Conservation (phyloP, 2,888 invertebrate genomes). For the Brenthis hecate region DNA sequence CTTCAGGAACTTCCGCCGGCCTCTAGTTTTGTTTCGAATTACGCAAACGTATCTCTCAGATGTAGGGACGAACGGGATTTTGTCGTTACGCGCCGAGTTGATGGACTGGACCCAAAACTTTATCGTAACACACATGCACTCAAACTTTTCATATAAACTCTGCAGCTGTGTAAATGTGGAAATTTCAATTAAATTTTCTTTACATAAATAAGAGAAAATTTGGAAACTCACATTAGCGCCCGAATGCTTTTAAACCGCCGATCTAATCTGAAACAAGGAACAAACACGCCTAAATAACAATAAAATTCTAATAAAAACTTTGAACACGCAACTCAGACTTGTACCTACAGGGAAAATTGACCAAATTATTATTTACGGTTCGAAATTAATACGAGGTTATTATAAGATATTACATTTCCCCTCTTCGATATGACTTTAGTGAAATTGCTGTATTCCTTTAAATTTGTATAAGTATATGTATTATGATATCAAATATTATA, state of each 20-base stretch:
- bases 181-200: conserved; percentile 65
- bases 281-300: conserved; percentile 83
- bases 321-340: conserved; percentile 79
- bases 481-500: too few species aligned
- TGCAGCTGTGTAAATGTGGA: conserved; percentile 46
- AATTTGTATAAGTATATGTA: not conserved
- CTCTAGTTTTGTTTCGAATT: conserved; percentile 62
- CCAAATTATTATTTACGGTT: conserved; percentile 81
- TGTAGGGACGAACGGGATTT: conserved; percentile 45
- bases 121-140: conserved; percentile 48
- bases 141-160: conserved; percentile 46
- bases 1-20: conserved; percentile 61
- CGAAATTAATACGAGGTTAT: conserved; percentile 76
- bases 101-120: conserved; percentile 60
- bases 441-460: not conserved
- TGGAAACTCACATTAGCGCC: conserved; percentile 80
- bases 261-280: conserved; percentile 82
- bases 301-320: conserved; percentile 82
- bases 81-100: conserved; percentile 41
- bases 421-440: conserved; percentile 21
- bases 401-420: conserved; percentile 72
- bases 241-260: conserved; percentile 77
- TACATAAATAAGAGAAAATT: conserved; percentile 72
- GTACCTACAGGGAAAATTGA: conserved; percentile 71
- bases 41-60: conserved; percentile 51